A percentile compares a stretch with the other conserved stretches of the same genome.
Evolutionary conservation across 2,888 invertebrate species (phyloP).

Genomic region (Sinelater perroti): DNA sequence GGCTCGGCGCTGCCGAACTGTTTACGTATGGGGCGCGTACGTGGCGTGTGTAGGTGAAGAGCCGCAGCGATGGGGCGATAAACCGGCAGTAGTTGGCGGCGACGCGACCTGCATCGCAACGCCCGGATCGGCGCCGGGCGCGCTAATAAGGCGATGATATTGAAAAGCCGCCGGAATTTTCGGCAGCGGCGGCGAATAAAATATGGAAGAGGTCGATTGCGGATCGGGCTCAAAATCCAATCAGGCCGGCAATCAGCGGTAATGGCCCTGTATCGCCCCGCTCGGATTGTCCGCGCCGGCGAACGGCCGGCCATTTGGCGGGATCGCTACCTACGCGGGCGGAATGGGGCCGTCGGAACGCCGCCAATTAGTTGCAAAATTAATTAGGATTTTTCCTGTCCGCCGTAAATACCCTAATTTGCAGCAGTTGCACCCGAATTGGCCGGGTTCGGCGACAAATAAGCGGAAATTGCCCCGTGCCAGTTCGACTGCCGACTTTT

Average conservation of each 20-base stretch:
- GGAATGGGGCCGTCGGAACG: too few relatives aligned
- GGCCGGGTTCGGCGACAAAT: too few relatives aligned
- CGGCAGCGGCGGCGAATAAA: slow-evolving; percentile 42
- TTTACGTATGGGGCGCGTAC: slow-evolving; percentile 31
- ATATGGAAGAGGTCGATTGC: slow-evolving; percentile 52
- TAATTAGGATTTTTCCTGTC: too few relatives aligned
- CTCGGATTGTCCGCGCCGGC: slow-evolving; percentile 13
- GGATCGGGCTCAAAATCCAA: slow-evolving; percentile 58
- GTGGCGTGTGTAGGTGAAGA: slow-evolving; percentile 31
- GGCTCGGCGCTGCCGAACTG: slow-evolving; percentile 28
- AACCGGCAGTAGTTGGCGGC: slow-evolving; percentile 27
- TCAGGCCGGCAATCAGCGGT: slow-evolving; percentile 58
- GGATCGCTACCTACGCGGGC: too few relatives aligned
- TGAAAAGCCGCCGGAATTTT: too few relatives aligned
- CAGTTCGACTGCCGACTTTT: too few relatives aligned
- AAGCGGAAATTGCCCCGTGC: too few relatives aligned
- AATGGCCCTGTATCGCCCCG: slow-evolving; percentile 53
- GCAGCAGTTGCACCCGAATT: too few relatives aligned
- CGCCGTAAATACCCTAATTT: too few relatives aligned
- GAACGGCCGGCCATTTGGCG: too few relatives aligned
- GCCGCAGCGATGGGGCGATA: slow-evolving; percentile 25
- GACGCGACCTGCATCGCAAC: slow-evolving; percentile 29
- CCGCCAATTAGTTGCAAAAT: too few relatives aligned
- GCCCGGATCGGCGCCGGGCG: slow-evolving; percentile 6
- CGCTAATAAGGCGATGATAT: slow-evolving; percentile 6